Evolutionary conservation across 2,797 vertebrate species (phyloP).

Genomic region (Arnoldichthys spilopterus): DNA sequence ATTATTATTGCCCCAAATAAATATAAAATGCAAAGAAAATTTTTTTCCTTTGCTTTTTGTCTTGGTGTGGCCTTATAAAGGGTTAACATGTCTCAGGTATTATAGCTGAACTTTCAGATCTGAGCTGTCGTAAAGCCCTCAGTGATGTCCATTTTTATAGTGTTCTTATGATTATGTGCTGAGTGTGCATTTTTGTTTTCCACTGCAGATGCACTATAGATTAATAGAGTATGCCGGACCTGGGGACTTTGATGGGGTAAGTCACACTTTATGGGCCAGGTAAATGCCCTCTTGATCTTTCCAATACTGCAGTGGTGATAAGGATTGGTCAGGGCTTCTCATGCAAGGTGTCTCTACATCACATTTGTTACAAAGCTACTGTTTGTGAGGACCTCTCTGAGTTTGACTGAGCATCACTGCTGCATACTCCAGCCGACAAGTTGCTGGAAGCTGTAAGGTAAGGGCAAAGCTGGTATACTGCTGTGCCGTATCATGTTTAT

Average conservation of each 20-base stretch:
- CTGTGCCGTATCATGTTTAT: background rate
- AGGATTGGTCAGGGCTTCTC: constrained; percentile 24
- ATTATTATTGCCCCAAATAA: too few species aligned
- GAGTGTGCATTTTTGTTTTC: constrained; percentile 26
- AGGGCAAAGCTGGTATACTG: background rate
- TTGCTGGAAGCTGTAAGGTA: constrained; percentile 26
- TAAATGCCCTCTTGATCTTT: constrained; percentile 29
- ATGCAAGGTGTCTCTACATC: background rate
- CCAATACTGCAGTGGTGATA: constrained; percentile 1
- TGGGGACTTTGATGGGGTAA: constrained; percentile 22
- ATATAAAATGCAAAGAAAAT: too few species aligned
- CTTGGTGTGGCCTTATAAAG: too few species aligned
- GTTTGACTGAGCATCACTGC: background rate
- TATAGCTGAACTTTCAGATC: too few species aligned
- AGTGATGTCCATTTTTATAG: background rate
- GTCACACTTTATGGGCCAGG: constrained; percentile 48
- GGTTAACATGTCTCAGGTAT: background rate
- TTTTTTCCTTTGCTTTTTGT: too few species aligned
- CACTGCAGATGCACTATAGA: constrained; percentile 37
- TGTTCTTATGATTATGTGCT: constrained; percentile 24
- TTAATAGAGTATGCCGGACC: constrained; percentile 12
- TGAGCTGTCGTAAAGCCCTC: background rate
- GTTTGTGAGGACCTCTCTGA: background rate
- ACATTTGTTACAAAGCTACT: constrained; percentile 35
- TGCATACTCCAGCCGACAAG: constrained; percentile 1